Conservation (phyloP, 2,888 invertebrate genomes). For the Patella depressa region DNA sequence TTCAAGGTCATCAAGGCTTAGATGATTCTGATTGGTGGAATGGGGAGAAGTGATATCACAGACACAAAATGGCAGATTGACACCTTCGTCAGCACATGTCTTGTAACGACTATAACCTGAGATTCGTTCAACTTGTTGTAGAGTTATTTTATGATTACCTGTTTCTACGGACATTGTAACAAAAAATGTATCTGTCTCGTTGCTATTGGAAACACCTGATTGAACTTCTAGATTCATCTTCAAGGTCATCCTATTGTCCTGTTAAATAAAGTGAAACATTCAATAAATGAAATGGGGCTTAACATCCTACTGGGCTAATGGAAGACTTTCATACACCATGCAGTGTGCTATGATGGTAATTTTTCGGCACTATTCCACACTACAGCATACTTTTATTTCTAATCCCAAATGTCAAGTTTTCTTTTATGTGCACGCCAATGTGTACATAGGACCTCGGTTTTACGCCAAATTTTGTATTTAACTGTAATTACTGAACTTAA, state of each 20-base stretch:
- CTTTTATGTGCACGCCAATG: too few relatives aligned
- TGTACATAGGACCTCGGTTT: too few relatives aligned
- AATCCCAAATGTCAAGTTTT: too few relatives aligned
- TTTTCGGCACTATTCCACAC: not conserved
- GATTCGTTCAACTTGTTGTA: slow-evolving; percentile 49
- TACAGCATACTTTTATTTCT: too few relatives aligned
- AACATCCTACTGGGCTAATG: too few relatives aligned
- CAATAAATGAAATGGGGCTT: too few relatives aligned
- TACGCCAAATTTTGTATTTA: too few relatives aligned
- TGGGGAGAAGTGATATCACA: slow-evolving; percentile 36
- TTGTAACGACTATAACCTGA: slow-evolving; percentile 51
- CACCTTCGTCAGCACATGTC: slow-evolving; percentile 47
- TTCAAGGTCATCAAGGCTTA: not conserved
- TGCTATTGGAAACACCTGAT: not conserved
- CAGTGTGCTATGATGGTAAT: too few relatives aligned
- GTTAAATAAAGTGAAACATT: slow-evolving; percentile 13
- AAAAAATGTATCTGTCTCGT: slow-evolving; percentile 42
- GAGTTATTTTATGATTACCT: not conserved
- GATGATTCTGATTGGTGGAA: not conserved
- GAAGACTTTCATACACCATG: too few relatives aligned
- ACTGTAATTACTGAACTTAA: too few relatives aligned
- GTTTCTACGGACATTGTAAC: slow-evolving; percentile 32
- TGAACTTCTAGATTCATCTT: slow-evolving; percentile 49
- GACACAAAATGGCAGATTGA: slow-evolving; percentile 50
- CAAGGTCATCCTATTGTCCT: slow-evolving; percentile 32